Base-by-base conservation (phyloP, 92 coral and sea anemone genomes). In the Palythoa caribaeorum region DNA sequence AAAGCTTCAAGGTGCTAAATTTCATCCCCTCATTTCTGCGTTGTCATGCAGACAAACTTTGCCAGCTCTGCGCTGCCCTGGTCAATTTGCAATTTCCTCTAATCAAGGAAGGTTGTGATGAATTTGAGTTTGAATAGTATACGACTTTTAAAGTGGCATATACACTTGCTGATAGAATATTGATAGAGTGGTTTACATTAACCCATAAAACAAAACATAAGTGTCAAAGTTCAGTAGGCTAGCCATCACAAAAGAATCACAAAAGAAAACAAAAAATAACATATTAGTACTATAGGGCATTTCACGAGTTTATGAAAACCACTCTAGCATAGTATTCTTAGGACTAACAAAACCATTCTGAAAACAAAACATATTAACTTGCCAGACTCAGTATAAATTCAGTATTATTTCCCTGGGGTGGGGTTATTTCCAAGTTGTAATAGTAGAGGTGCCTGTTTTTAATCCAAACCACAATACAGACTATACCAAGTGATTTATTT, bases 21-120 rank as follows among this genome's bases (percentile, higher is more conserved):
- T 81, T 88, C 36, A 65, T 92, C 9, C 88, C 84, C 8, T 84
- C 94, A 8, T 44, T 35, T 5, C 66, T 92, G 17, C 55, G 92
- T 51, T 83, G 84, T 48, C 66, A 83, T 62, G 71, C 76, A 19
- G 94, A 92, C 84, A 92, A 84, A 37, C 62, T 88, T 6, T 86
- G 89, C 13, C 89, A 92, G 80, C 70, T 88, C 37, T 88, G 94
- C 84, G 92, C 90, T 16, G 92, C 89, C 63, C 39, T 88, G 85
- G 94, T 92, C 0, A 92, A 88, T 44, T 71, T 92, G 38, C 92
- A 88, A 83, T 78, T 78, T 51, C 86, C 91, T 19, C 69, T 88
- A 14, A 73, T 80, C 68, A 88, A 72, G 60, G 91, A 88, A 12
- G 87, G 90, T 15, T 88, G 90, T 69, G 90, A 78, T 57, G 86